Conservation (phyloP, 2,113 vertebrate species). For the Alaudala cheleensis region DNA sequence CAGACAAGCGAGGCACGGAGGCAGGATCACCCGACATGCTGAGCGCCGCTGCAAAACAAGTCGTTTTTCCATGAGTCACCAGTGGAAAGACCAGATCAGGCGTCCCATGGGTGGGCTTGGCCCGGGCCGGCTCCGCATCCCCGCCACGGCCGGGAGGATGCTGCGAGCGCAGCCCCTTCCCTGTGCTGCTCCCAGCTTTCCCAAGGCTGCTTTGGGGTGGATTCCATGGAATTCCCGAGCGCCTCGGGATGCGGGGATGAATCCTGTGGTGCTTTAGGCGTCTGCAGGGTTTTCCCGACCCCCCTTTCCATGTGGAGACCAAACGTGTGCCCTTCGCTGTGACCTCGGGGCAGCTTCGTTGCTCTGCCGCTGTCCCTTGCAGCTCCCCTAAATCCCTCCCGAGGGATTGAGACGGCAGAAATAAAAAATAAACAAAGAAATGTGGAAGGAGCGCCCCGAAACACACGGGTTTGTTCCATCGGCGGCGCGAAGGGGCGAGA, state of each 20-base stretch:
- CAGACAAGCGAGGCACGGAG: background rate
- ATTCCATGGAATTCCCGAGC: background rate
- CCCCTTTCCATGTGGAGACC: background rate
- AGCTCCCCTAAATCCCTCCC: background rate
- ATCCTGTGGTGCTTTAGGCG: background rate
- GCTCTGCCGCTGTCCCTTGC: background rate
- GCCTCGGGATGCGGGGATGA: fast-evolving
- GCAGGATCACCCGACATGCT: background rate
- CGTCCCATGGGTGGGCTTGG: background rate
- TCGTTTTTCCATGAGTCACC: constrained; percentile 17
- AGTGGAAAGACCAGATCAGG: constrained; percentile 7
- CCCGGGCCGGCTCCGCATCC: background rate
- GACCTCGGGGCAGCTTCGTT: fast-evolving
- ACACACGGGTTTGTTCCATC: constrained; percentile 6
- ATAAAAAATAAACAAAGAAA: background rate
- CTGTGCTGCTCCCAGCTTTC: fast-evolving
- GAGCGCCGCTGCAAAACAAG: background rate
- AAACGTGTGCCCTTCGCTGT: fast-evolving
- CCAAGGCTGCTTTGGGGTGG: background rate
- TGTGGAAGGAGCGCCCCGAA: background rate
- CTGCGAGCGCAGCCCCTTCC: fast-evolving
- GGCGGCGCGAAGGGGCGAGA: background rate
- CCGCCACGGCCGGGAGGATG: fast-evolving
- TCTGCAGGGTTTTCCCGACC: background rate
- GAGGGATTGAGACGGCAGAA: background rate